These are phyloP conservation scores for Notocelia uddmanniana DNA, from an alignment of 2,888 invertebrate genomes.

Conservation along the genomic window DNA sequence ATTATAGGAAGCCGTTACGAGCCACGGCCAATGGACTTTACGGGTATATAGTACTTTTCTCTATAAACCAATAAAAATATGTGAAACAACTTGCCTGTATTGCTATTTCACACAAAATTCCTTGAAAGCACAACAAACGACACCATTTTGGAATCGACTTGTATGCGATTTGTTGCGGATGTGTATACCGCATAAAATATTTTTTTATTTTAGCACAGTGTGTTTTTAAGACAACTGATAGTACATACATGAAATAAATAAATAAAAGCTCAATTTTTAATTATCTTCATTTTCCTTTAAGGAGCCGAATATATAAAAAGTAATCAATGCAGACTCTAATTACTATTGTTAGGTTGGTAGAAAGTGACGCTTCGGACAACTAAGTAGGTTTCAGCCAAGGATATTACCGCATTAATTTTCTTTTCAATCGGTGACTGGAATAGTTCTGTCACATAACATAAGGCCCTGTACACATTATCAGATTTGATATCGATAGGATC, in stretches of 20 bases:
- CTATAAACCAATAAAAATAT: not conserved
- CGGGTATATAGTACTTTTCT: not conserved
- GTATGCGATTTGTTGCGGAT: conserved; percentile 64
- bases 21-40: not conserved
- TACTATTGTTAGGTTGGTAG: conserved; percentile 57
- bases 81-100: conserved; percentile 34
- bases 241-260: not conserved
- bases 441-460: not conserved
- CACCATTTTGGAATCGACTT: conserved; percentile 84
- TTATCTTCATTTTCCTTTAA: not conserved
- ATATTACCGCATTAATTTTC: conserved; percentile 49
- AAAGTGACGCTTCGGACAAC: conserved; percentile 57
- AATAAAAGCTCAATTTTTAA: conserved; percentile 26
- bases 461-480: no score
- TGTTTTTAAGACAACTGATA: not conserved
- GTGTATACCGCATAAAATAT: conserved; percentile 53
- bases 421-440: not conserved
- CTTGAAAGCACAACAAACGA: conserved; percentile 84
- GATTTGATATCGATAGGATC: no score
- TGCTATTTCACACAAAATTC: conserved; percentile 62
- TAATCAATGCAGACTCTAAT: conserved; percentile 45
- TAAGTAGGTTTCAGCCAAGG: conserved; percentile 20
- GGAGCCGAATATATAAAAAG: conserved; percentile 50
- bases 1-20: conserved; percentile 16
- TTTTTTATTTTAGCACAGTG: conserved; percentile 46